phyloP scores from a whole-genome alignment of 2,888 invertebrate genomes.

The Cheilosia vernalis region DNA sequence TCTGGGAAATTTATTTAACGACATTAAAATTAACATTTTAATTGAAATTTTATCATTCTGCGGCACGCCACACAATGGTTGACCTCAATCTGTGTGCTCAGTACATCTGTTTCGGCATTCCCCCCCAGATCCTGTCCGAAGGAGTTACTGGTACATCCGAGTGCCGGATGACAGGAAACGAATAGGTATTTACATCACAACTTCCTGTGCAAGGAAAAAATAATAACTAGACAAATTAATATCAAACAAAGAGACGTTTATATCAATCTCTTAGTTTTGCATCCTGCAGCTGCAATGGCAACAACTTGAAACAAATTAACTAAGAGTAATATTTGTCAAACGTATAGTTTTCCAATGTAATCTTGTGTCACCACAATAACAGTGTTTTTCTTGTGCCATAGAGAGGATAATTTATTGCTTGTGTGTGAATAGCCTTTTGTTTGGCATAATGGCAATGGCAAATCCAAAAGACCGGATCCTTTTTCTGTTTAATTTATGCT shows the following conservation, averaged over 20 bases:
- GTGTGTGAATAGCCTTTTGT: conserved; percentile 41
- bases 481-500: conserved; percentile 65
- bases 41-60: conserved; percentile 79
- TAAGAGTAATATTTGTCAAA: conserved; percentile 3
- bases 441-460: conserved; percentile 48
- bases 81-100: conserved; percentile 27
- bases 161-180: conserved; percentile 1
- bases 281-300: background rate
- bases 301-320: conserved; percentile 28
- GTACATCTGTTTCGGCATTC: background rate
- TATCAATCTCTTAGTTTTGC: conserved; percentile 2
- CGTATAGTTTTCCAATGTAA: conserved; percentile 5
- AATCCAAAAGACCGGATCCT: conserved; percentile 48
- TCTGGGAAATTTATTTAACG: conserved; percentile 59
- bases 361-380: conserved; percentile 34
- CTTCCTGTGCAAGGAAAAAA: conserved; percentile 2
- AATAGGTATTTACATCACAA: conserved; percentile 23
- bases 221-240: conserved; percentile 42
- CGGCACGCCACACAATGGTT: conserved; percentile 29
- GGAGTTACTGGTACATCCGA: background rate
- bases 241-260: conserved; percentile 33
- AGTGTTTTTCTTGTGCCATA: conserved; percentile 45
- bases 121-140: conserved; percentile 1
- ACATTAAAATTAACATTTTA: conserved; percentile 77
- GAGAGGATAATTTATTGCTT: conserved; percentile 56